A percentile compares a stretch with the other conserved stretches of the same genome.
Conservation (phyloP, 2,888 invertebrate species). For the Mesoligia furuncula region DNA sequence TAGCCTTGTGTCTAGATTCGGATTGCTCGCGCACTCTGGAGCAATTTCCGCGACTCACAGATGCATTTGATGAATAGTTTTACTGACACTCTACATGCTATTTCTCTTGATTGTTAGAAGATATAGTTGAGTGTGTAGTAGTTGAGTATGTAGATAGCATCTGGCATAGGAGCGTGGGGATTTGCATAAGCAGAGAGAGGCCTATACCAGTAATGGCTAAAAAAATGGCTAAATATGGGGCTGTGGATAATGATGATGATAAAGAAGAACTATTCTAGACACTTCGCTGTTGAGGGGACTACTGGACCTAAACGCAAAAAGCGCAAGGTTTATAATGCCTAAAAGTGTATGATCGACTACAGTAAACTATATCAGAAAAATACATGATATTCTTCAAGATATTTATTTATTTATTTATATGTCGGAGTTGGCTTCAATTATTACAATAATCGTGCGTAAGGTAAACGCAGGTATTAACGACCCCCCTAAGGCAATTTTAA, state of each 20-base stretch:
- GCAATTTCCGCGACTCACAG: constrained; percentile 54
- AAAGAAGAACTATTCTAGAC: neutral
- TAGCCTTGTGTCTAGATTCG: constrained; percentile 8
- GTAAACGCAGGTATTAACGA: too few species aligned
- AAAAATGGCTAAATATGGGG: neutral
- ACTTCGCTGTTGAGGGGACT: too few species aligned
- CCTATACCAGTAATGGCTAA: too few species aligned
- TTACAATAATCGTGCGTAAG: too few species aligned
- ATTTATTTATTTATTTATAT: too few species aligned
- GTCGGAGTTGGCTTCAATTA: too few species aligned
- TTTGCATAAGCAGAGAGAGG: neutral
- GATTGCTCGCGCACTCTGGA: neutral
- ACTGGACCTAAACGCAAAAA: too few species aligned
- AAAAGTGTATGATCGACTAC: too few species aligned
- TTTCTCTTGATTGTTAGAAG: constrained; percentile 2
- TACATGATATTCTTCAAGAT: too few species aligned
- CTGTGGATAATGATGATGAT: neutral
- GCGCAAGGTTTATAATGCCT: too few species aligned
- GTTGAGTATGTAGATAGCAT: neutral
- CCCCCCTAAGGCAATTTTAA: too few species aligned
- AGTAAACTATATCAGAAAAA: too few species aligned
- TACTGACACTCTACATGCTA: neutral
- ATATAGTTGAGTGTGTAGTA: neutral
- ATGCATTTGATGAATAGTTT: constrained; percentile 52
- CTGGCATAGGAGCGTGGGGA: neutral